Percentiles rank a stretch among this genome's conserved stretches.
Evolutionary conservation across 2,113 vertebrate species (phyloP).

Genomic region (Siphamia tubifer): DNA sequence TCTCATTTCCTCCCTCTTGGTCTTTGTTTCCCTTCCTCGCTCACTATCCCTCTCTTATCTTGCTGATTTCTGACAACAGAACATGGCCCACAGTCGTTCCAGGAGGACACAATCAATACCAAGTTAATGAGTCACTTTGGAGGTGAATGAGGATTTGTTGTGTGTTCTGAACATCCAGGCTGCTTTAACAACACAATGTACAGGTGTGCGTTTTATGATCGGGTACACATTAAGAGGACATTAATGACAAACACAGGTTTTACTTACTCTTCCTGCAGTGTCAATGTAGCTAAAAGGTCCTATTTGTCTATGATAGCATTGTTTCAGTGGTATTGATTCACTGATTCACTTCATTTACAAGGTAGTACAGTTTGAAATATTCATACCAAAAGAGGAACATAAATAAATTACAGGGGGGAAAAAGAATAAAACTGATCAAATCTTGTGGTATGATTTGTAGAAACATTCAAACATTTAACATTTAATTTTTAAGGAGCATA

Average conservation of each 20-base stretch:
- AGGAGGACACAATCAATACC: slow-evolving; percentile 41
- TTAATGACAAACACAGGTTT: neutral
- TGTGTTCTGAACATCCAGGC: slow-evolving; percentile 3
- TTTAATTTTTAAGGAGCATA: too few species aligned
- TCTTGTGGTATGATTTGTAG: too few species aligned
- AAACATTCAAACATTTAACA: too few species aligned
- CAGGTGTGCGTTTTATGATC: slow-evolving; percentile 21
- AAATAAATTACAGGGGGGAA: too few species aligned
- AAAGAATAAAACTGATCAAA: too few species aligned
- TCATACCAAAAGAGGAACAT: too few species aligned
- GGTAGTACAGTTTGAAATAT: neutral
- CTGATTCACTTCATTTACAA: slow-evolving; percentile 8
- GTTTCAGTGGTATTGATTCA: slow-evolving; percentile 22
- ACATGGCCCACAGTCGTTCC: slow-evolving; percentile 34
- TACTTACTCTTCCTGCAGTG: slow-evolving; percentile 21
- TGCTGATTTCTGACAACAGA: slow-evolving; percentile 52
- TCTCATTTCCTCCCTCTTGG: slow-evolving; percentile 25
- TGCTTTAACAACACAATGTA: neutral
- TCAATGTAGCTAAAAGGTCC: slow-evolving; percentile 21
- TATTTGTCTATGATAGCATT: neutral
- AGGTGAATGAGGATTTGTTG: slow-evolving; percentile 19
- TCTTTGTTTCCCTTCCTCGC: neutral
- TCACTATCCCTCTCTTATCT: slow-evolving; percentile 5
- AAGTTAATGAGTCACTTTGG: slow-evolving; percentile 58
- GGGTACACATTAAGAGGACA: neutral